phyloP scores from a whole-genome alignment of 2,888 invertebrate genomes.

The Pristionchus entomophagus region DNA sequence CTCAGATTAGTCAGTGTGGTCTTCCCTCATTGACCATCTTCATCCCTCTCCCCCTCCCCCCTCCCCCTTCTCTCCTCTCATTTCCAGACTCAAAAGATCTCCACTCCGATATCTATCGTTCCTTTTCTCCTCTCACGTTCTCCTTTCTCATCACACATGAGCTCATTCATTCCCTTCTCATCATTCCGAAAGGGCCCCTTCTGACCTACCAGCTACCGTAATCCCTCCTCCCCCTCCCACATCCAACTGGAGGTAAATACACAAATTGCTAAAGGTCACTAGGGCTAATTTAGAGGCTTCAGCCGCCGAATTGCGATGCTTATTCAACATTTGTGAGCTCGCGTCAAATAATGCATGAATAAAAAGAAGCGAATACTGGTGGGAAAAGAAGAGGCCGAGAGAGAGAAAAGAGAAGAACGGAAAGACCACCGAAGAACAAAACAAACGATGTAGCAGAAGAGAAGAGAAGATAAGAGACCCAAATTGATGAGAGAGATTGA shows the following conservation, averaged over 20 bases:
- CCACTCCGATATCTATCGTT: neutral
- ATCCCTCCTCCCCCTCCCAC: neutral
- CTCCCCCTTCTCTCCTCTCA: neutral
- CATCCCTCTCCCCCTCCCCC: neutral
- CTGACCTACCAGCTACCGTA: neutral
- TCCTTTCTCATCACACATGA: neutral
- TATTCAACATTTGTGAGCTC: neutral
- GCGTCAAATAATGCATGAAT: constrained; percentile 16
- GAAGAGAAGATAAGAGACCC: neutral
- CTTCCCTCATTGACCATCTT: neutral
- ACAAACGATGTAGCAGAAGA: neutral
- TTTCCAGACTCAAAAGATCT: neutral
- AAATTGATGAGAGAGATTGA: no score
- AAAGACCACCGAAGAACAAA: neutral
- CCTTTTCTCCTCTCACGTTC: neutral
- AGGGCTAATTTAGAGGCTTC: neutral
- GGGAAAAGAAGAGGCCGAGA: neutral
- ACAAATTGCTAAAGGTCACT: neutral
- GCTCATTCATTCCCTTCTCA: neutral
- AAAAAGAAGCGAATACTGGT: neutral
- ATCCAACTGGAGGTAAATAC: neutral
- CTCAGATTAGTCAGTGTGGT: neutral
- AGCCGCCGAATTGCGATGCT: neutral
- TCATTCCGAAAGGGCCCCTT: neutral
- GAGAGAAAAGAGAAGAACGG: neutral